Evolutionary conservation across 2,113 vertebrate genomes (phyloP), one percentile per base, ranked within the genome.

Genomic region (Indicator indicator): DNA sequence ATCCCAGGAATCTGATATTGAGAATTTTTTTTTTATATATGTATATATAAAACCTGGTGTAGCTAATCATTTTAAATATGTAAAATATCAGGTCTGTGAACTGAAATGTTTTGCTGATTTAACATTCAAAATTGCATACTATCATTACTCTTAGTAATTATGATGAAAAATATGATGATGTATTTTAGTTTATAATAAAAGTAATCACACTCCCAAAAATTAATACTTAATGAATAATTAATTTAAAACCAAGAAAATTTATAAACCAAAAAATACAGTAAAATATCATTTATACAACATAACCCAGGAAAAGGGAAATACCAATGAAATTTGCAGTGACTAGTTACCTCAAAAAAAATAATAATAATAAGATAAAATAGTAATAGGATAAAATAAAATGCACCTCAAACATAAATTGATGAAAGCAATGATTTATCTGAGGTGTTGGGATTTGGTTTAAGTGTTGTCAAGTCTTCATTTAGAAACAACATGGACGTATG

Each of bases 191-290:
- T 88, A 89, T 92, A 76, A 84, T 95, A 73, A 16, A 96, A 93
- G 13, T 86, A 91, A 94, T 96, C 89, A 95, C 6, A 50, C 2
- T 83, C 40, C 16, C n/a, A 38, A 91, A 91, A 93, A 83, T 54
- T 60, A 93, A 94, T 83, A 54, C 2, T 89, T 89, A 92, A 91
- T 94, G 86, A 96, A 95, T 94, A 95, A 96, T 92, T 89, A 88
- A 92, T 94, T 94, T 87, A 12, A 70, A 77, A 63, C 5, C 3
- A 65, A 62, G 26, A 72, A 92, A 79, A 93, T 38, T 3, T 6
- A 32, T 3, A 74, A 36, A 16, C 8, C 1, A 56, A 50, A 78
- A 81, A 33, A 1, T 2, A 9, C 3, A 48, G 3, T 32, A 56
- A 62, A 79, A 62, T 58, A 83, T 32, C 2, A 9, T 44, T 81